These are phyloP conservation scores for Acropternis orthonyx DNA, from an alignment of 2,797 vertebrate genomes.

Conservation along the genomic window DNA sequence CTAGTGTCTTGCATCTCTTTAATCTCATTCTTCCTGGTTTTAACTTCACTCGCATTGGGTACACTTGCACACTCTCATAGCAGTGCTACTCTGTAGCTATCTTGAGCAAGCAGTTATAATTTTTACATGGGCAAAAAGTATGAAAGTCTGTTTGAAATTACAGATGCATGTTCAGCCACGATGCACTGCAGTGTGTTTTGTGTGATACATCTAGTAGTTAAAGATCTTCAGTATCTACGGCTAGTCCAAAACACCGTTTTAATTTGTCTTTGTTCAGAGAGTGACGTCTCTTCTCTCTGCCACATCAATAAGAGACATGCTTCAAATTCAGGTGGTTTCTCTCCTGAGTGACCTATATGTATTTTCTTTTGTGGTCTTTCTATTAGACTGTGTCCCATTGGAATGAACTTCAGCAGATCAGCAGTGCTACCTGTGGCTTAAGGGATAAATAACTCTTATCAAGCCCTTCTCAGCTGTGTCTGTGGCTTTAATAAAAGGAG, in stretches of 20 bases:
- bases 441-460: background rate
- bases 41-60: background rate
- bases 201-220: background rate
- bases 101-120: background rate
- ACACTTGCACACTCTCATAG: background rate
- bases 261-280: background rate
- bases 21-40: background rate
- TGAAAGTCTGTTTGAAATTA: background rate
- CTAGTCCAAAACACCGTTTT: background rate
- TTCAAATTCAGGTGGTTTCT: background rate
- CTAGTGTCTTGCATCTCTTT: background rate
- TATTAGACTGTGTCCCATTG: background rate
- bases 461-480: background rate
- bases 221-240: background rate
- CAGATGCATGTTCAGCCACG: fast-evolving
- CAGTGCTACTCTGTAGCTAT: background rate
- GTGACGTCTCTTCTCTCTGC: background rate
- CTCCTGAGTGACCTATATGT: background rate
- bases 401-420: background rate
- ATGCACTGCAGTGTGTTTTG: background rate
- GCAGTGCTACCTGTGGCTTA: background rate
- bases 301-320: background rate
- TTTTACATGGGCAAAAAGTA: background rate
- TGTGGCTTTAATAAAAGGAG: background rate
- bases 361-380: background rate